phyloP scores from a whole-genome alignment of 1,140 invertebrate genomes.

The Caenorhabditis tropicalis region DNA sequence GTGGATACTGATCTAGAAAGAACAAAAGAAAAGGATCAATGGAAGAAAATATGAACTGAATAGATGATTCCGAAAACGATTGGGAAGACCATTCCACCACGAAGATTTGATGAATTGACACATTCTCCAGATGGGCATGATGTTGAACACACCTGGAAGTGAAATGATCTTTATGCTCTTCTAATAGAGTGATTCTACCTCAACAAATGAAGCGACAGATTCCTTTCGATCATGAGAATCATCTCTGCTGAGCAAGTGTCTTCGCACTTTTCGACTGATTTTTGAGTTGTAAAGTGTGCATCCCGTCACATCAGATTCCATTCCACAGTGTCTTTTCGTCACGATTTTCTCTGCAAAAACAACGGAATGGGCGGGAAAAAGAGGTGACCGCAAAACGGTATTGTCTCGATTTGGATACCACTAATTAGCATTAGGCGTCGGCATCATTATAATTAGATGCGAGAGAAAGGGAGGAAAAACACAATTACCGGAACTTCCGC shows the following conservation, averaged over 20 bases:
- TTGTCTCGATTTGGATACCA: neutral
- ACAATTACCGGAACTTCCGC: conserved; percentile 39
- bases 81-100: neutral
- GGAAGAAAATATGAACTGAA: neutral
- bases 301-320: conserved; percentile 46
- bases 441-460: conserved; percentile 20
- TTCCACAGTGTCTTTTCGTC: conserved; percentile 45
- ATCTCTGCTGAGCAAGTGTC: conserved; percentile 25
- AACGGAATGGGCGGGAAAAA: neutral
- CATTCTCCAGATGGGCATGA: conserved; percentile 41
- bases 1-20: no score
- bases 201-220: conserved; percentile 4
- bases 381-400: neutral
- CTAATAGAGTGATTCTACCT: neutral
- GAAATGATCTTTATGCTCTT: neutral
- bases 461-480: neutral
- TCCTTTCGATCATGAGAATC: conserved; percentile 20
- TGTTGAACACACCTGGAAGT: conserved; percentile 33
- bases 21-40: neutral
- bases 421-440: neutral
- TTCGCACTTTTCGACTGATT: conserved; percentile 45
- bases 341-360: conserved; percentile 49
- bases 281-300: conserved; percentile 51
- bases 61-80: neutral
- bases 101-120: conserved; percentile 21